Percentiles rank a stretch among this genome's conserved stretches.
Evolutionary conservation across 2,113 vertebrate species (phyloP).

Genomic region (Illadopsis cleaveri): DNA sequence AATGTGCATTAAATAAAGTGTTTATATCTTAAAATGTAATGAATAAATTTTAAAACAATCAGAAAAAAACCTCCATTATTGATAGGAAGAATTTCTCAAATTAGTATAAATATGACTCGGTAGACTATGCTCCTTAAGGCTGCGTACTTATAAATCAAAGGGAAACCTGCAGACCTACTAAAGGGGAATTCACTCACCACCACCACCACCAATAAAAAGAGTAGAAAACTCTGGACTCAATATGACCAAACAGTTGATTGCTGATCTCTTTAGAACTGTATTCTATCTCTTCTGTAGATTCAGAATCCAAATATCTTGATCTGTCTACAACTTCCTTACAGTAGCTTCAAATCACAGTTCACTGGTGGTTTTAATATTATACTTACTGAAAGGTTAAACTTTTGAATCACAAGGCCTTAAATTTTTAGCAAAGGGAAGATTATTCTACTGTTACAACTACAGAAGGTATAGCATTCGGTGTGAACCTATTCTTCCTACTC

Average conservation of each 20-base stretch:
- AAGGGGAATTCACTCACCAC: background rate
- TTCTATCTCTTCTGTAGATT: background rate
- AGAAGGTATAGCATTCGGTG: rapidly evolving
- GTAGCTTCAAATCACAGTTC: background rate
- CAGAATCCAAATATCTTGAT: background rate
- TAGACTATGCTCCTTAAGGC: background rate
- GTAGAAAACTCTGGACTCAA: background rate
- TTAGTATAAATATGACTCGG: background rate
- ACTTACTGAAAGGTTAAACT: background rate
- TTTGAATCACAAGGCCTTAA: background rate
- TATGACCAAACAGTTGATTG: background rate
- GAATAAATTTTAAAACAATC: background rate
- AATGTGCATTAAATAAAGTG: background rate
- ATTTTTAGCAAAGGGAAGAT: background rate
- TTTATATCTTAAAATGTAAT: background rate
- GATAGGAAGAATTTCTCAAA: background rate
- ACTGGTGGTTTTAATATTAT: background rate
- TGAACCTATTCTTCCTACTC: background rate
- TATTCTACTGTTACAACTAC: background rate
- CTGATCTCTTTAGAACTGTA: background rate
- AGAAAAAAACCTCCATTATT: rapidly evolving
- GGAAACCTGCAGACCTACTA: background rate
- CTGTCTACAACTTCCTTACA: background rate
- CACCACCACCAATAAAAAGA: background rate
- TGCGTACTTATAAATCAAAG: background rate